phyloP scores from a whole-genome alignment of 2,797 vertebrate genomes.

The Propithecus perrieri region DNA sequence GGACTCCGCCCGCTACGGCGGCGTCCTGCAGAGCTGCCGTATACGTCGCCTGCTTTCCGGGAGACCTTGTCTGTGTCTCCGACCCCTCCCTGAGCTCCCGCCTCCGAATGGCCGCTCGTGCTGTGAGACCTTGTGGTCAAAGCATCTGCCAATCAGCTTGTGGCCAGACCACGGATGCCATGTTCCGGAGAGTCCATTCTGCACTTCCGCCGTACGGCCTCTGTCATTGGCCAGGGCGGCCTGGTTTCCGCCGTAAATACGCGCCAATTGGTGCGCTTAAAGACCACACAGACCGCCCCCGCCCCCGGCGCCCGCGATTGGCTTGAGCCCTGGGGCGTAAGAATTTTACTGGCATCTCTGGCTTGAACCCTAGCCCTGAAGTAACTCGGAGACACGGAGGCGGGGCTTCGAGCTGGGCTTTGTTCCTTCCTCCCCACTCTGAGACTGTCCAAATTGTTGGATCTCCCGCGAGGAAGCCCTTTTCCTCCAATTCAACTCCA shows the following conservation, averaged over 20 bases:
- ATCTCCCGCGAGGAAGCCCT: not conserved
- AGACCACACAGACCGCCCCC: no score
- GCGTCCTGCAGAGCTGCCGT: not conserved
- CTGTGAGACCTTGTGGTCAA: not conserved
- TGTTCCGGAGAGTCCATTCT: not conserved
- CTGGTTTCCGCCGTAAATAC: not conserved
- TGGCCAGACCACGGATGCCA: not conserved
- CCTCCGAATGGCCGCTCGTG: not conserved
- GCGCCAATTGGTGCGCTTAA: not conserved
- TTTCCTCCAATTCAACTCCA: not conserved
- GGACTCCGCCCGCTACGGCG: not conserved
- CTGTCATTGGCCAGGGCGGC: constrained; percentile 32
- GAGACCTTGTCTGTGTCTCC: not conserved
- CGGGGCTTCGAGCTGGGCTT: not conserved
- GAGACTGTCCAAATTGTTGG: not conserved
- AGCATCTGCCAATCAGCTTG: constrained; percentile 21
- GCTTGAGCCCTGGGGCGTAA: not conserved
- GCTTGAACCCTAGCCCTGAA: not conserved
- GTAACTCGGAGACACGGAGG: accelerated
- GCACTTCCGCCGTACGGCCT: constrained; percentile 58
- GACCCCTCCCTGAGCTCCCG: not conserved
- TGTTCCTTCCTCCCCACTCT: constrained; percentile 78
- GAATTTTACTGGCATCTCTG: not conserved
- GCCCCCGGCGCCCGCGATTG: not conserved
- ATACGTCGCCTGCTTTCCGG: not conserved